Base-by-base conservation (phyloP, 2,888 invertebrate genomes). In the Athalia cordata region DNA sequence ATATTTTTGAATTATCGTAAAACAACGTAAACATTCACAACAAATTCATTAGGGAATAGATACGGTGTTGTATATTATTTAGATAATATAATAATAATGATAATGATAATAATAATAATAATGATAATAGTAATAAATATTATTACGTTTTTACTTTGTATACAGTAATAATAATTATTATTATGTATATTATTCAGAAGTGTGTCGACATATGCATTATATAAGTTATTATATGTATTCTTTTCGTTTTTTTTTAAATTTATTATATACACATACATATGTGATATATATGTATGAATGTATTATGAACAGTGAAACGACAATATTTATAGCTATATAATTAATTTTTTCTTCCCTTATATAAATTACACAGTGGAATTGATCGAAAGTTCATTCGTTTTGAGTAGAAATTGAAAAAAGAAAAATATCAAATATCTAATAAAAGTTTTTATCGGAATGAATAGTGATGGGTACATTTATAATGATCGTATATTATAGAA, bases 21-120 rank as follows among this genome's bases (percentile, higher is more conserved):
- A 87, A 86, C 87, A 87, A 87, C 85, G 84, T 85, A 87, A 87
- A 87, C 86, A 87, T 87, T 87, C 86, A 87, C 87, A 87, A 87
- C 86, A 87, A 84, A 87, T 85, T 29, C 29, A 29, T 29, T 2
- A 29, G 84, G 85, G 85, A 85, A 81, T 83, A 85, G 83, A n/a
- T 67, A 67, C 67, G 84, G 83, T 83, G 81, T 85, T 84, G 83
- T 84, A 67, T 67, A 67, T 50, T 67, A 67, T 83, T 84, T 83
- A 55, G 55, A 57, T 49, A 11, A 55, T 70, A 82, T 84, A 83
- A 81, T 84, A 84, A 83, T 85, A 72, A 72, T 74, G 61, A 74
- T 79, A 59, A 65, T 78, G 78, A 80, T 78, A 84, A 86, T 85
- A 83, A 85, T 82, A 81, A 84, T 85, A 84, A 81, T 82, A 77